These are phyloP conservation scores for Hippotragus niger DNA, from an alignment of 2,113 vertebrate genomes.

Conservation along the genomic window DNA sequence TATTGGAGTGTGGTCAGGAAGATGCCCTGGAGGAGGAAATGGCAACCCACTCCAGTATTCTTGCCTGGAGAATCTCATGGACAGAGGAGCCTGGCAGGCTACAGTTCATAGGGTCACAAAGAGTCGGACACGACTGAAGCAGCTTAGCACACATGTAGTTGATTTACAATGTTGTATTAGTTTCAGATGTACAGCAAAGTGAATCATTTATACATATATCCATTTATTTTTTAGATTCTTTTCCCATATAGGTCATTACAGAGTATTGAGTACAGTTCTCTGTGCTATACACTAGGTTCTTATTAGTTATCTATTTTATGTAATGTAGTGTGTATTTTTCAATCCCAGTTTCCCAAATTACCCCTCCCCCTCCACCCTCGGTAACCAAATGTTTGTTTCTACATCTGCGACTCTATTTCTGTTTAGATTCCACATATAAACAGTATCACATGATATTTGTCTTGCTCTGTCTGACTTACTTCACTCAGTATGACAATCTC, in stretches of 20 bases:
- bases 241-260: neutral
- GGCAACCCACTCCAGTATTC: neutral
- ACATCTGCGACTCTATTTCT: neutral
- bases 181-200: neutral
- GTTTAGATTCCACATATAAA: neutral
- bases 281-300: neutral
- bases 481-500: neutral
- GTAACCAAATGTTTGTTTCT: neutral
- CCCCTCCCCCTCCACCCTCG: fast-evolving
- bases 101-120: neutral
- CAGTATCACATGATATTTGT: neutral
- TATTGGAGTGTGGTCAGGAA: neutral
- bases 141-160: neutral
- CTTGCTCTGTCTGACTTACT: neutral
- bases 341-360: neutral
- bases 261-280: neutral
- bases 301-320: neutral
- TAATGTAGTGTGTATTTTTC: neutral
- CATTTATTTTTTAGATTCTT: neutral
- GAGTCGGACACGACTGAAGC: fast-evolving
- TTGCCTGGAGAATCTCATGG: neutral
- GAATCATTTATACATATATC: neutral
- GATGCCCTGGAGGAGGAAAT: neutral
- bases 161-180: neutral
- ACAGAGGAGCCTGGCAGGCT: neutral